Percentiles rank a stretch among this genome's conserved stretches.
Evolutionary conservation across 2,797 vertebrate genomes (phyloP).

Genomic region (Darevskia mixta): DNA sequence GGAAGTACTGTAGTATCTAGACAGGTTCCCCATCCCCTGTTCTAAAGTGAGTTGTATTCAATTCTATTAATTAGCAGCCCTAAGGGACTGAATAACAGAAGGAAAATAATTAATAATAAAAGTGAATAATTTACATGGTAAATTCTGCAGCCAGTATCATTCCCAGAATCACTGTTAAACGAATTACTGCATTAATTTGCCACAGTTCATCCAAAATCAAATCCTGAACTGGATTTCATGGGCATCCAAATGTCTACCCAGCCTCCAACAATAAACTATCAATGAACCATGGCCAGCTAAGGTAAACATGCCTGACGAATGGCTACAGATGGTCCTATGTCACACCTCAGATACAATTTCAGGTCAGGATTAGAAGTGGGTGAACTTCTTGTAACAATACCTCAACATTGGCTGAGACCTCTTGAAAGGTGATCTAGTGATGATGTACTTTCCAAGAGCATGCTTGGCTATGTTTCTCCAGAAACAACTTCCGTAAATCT

Average conservation of each 20-base stretch:
- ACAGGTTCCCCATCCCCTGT: not conserved
- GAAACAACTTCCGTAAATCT: slow-evolving; percentile 3
- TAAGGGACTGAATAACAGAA: slow-evolving; percentile 9
- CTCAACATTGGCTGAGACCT: slow-evolving; percentile 3
- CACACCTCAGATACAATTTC: slow-evolving; percentile 46
- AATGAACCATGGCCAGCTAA: slow-evolving; percentile 35
- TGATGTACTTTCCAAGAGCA: slow-evolving; percentile 38
- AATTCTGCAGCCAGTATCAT: slow-evolving; percentile 1
- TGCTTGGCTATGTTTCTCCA: slow-evolving; percentile 21
- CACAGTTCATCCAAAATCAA: slow-evolving; percentile 2
- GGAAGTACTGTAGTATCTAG: too few species aligned
- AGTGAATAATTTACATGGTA: slow-evolving; percentile 35
- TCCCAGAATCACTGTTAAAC: slow-evolving; percentile 4
- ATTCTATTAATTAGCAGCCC: not conserved
- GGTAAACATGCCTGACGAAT: slow-evolving; percentile 40
- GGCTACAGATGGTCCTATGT: slow-evolving; percentile 37
- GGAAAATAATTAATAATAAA: not conserved
- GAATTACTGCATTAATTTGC: not conserved
- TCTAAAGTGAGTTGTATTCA: slow-evolving; percentile 2
- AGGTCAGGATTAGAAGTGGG: slow-evolving; percentile 40
- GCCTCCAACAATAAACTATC: slow-evolving; percentile 19
- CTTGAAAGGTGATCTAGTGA: not conserved
- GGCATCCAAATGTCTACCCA: slow-evolving; percentile 22
- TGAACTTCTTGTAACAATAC: slow-evolving; percentile 44
- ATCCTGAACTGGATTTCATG: not conserved